Evolutionary conservation across 2,113 vertebrate species (phyloP), one percentile per base, ranked within the genome.

Genomic region (Hyaena hyaena): DNA sequence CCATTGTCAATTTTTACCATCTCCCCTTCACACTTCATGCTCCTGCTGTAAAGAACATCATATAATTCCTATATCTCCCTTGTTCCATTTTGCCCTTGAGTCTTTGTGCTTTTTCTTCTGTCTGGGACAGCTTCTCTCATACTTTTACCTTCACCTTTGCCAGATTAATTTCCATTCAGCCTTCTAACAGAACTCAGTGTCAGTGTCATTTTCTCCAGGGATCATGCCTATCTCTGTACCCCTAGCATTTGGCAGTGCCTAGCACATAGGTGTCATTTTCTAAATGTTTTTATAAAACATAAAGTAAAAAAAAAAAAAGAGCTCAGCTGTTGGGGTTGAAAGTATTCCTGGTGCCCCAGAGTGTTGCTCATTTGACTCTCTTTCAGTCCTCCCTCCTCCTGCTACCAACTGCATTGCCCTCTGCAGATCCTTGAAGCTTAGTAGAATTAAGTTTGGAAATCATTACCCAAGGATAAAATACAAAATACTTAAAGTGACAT

Each of bases 241-340:
- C 63, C 15, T 86, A 87, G 35, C n/a, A 74, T 79, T 85, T 92
- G 61, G 81, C 28, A 84, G 26, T 89, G n/a, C 45, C 45, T 94
- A 84, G 65, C 17, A 91, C 63, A 80, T 79, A 69, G 66, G n/a
- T 85, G 79, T 7, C 33, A 86, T 45, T 94, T 66, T 92, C 87
- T 82, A 76, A 90, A 61, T 95, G 80, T 61, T 94, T 94, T 90
- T 66, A 53, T 88, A 88, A 96, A 89, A 81, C 21, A 88, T 48
- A 80, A 85, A 93, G 82, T 69, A 89, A 61, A 28, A 58, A 82
- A 93, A 69, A 77, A 81, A 39, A 39, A 39, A 39, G 82, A 93
- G 11, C 28, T 73, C 24, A 85, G 2, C 55, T 96, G 24, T 58
- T 89, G 66, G 14, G 19, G 15, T 68, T 91, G 8, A 81, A 74